Evolutionary conservation across 2,888 invertebrate species (phyloP), one percentile per base, ranked within the genome.

Genomic region (Tanypteryx hageni): DNA sequence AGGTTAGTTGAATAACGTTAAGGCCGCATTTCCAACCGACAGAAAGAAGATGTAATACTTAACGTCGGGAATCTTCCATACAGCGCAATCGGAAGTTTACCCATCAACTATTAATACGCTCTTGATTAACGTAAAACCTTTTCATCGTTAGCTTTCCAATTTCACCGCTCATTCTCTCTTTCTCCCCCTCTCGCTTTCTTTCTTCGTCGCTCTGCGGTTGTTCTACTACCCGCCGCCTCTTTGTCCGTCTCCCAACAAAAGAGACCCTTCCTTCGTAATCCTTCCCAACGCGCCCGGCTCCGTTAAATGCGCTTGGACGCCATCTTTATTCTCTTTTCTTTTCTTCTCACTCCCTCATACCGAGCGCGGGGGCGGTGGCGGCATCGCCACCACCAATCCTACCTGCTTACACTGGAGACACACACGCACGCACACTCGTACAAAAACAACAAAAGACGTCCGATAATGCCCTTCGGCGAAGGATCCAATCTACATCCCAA

Each of bases 401-500:
- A 68, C 89, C 89, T 68, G 89, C 89, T 64, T 31, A 64, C 89
- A 89, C 89, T 61, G 59, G 85, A 22, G 27, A 82, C 31, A 85
- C 85, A 27, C 85, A 22, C 59, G 86, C 86, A 44, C 61, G 61
- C 31, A 86, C 22, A 61, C 82, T 16, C 82, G n/a, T 57, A 83
- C 89, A 89, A 89, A 89, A 89, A 89, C 89, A 89, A 89, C 89
- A 89, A 89, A 89, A 68, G 89, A 89, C n/a, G 64, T 31, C 89
- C 89, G 89, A 89, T 68, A 44, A 64, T 89, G 89, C 89, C 89
- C 89, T 44, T 64, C 44, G 68, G 89, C 89, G 31, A 64, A 89
- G 89, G 89, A 89, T 89, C 89, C 89, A 89, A 89, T 89, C 89
- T 89, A 89, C 89, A 89, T 89, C 89, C 89, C 89, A 89, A 68